Percentiles rank a stretch among this genome's conserved stretches.
These are phyloP conservation scores for Epinotia brunnichana DNA, from an alignment of 2,888 invertebrate species.

Conservation along the genomic window DNA sequence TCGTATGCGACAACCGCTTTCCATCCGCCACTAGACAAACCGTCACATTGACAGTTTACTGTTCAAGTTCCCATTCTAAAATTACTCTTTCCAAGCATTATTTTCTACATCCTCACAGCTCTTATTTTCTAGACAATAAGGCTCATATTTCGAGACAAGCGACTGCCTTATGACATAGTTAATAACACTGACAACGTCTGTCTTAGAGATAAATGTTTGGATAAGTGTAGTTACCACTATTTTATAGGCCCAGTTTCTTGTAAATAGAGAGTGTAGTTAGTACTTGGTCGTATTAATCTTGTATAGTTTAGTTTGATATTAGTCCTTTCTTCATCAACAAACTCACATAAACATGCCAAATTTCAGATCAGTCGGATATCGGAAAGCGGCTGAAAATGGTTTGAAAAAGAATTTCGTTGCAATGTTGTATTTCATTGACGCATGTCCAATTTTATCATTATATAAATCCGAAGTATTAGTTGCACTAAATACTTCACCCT, in stretches of 20 bases:
- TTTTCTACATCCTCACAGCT: neutral
- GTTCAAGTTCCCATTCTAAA: neutral
- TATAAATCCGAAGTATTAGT: neutral
- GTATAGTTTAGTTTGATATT: no score
- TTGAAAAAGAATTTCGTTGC: no score
- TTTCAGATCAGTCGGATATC: no score
- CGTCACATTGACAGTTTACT: neutral
- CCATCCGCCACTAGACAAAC: neutral
- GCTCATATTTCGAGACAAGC: neutral
- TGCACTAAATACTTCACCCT: neutral
- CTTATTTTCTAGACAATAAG: neutral
- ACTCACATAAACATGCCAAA: no score
- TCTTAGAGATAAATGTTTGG: slow-evolving; percentile 11
- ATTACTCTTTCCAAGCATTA: neutral
- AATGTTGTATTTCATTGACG: no score
- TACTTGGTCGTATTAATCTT: neutral
- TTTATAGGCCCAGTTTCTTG: slow-evolving; percentile 16
- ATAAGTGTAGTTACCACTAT: neutral
- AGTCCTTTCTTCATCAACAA: no score
- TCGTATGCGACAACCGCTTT: neutral
- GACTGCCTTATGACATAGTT: neutral
- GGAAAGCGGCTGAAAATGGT: no score
- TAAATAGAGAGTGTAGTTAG: neutral
- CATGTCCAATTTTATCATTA: no score
- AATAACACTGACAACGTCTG: neutral